phyloP scores from a whole-genome alignment of 1,140 invertebrate genomes.

The Scaptomyza montana region DNA sequence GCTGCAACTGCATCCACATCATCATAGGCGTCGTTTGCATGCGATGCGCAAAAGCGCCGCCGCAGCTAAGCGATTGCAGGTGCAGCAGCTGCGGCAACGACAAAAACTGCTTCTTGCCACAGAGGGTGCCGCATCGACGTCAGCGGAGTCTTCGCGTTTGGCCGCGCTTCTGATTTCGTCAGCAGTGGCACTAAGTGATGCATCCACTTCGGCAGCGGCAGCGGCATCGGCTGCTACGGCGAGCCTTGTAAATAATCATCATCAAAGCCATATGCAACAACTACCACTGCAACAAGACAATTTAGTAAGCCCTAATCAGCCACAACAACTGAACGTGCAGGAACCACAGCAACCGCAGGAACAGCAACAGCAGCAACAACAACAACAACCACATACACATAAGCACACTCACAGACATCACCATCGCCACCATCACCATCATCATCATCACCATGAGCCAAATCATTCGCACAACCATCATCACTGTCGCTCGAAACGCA shows the following conservation, averaged over 20 bases:
- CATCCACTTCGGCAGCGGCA: conserved; percentile 48
- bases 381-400: conserved; percentile 47
- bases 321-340: conserved; percentile 19
- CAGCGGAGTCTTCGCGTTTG: conserved; percentile 61
- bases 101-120: conserved; percentile 50
- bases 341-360: conserved; percentile 34
- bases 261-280: conserved; percentile 73
- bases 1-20: conserved; percentile 76
- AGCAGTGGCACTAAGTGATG: conserved; percentile 68
- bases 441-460: conserved; percentile 52
- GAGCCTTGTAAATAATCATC: conserved; percentile 81
- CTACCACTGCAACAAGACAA: conserved; percentile 5
- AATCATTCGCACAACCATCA: conserved; percentile 68
- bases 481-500: conserved; percentile 81
- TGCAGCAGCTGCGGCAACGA: conserved; percentile 70
- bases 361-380: conserved; percentile 8
- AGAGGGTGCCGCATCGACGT: conserved; percentile 39
- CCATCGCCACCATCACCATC: conserved; percentile 58
- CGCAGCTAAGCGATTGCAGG: conserved; percentile 64
- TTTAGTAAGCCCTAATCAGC: conserved; percentile 3
- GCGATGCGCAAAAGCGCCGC: conserved; percentile 72
- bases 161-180: conserved; percentile 72
- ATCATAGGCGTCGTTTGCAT: conserved; percentile 76
- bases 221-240: conserved; percentile 50
- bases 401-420: conserved; percentile 68